A percentile compares a stretch with the other conserved stretches of the same genome.
phyloP scores from a whole-genome alignment of 2,113 vertebrate species.

The Bettongia penicillata region DNA sequence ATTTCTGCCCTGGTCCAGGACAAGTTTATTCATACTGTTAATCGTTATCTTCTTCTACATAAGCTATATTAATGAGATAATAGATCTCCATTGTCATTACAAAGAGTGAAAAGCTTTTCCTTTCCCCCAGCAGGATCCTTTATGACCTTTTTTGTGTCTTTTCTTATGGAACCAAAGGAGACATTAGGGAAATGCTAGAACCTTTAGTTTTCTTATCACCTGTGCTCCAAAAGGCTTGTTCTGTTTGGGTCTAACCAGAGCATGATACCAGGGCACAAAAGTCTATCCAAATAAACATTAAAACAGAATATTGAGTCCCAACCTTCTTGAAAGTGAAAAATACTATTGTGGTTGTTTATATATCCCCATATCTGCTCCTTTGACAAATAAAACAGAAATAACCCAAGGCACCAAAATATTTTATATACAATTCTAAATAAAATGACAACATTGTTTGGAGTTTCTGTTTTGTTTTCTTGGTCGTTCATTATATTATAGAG shows the following conservation, averaged over 20 bases:
- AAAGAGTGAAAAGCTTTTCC: fast-evolving
- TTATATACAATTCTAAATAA: neutral
- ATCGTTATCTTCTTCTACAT: neutral
- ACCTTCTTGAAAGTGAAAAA: neutral
- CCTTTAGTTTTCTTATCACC: neutral
- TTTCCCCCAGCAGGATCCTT: neutral
- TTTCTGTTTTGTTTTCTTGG: neutral
- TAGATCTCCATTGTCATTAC: neutral
- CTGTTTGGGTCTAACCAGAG: neutral
- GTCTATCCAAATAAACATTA: neutral
- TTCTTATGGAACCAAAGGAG: neutral
- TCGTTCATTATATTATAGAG: neutral
- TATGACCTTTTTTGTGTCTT: neutral
- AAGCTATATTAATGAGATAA: neutral
- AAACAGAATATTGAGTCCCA: neutral
- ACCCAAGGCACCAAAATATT: neutral
- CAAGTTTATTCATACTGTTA: neutral
- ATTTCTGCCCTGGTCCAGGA: slow-evolving; percentile 4
- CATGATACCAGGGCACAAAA: neutral
- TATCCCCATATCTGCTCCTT: neutral
- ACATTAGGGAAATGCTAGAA: neutral
- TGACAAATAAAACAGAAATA: neutral
- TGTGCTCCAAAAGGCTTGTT: neutral
- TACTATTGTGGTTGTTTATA: neutral
- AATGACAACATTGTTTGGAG: neutral